phyloP scores from a whole-genome alignment of 2,113 vertebrate genomes.

The Chrysochloris asiatica region DNA sequence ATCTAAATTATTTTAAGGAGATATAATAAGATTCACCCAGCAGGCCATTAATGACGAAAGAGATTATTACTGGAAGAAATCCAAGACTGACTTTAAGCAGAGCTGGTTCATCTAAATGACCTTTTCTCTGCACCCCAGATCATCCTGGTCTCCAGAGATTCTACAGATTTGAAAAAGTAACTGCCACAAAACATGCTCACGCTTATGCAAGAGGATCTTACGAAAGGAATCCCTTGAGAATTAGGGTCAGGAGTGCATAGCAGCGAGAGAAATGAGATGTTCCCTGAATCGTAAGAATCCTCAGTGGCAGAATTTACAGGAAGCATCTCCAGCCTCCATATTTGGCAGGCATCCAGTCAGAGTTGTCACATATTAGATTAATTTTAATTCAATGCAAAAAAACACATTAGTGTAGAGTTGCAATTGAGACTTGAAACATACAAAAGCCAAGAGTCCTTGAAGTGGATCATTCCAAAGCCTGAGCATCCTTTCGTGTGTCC shows the following conservation, averaged over 20 bases:
- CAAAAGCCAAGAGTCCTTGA: slow-evolving; percentile 77
- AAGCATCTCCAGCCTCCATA: slow-evolving; percentile 73
- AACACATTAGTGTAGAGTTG: slow-evolving; percentile 76
- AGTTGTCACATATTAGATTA: slow-evolving; percentile 83
- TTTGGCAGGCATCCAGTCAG: slow-evolving; percentile 78
- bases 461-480: slow-evolving; percentile 71
- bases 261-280: slow-evolving; percentile 78
- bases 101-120: slow-evolving; percentile 74
- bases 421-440: slow-evolving; percentile 78
- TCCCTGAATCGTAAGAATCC: slow-evolving; percentile 79
- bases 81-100: slow-evolving; percentile 77
- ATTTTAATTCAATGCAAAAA: slow-evolving; percentile 81
- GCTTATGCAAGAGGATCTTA: slow-evolving; percentile 68
- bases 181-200: slow-evolving; percentile 62
- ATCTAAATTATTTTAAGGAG: slow-evolving; percentile 83
- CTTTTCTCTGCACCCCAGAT: slow-evolving; percentile 65
- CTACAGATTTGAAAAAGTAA: slow-evolving; percentile 72
- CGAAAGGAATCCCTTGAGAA: slow-evolving; percentile 68
- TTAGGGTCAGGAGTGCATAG: slow-evolving; percentile 70
- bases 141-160: slow-evolving; percentile 69
- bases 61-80: slow-evolving; percentile 80
- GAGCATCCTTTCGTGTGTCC: slow-evolving; percentile 68
- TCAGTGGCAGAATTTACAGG: slow-evolving; percentile 79
- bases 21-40: slow-evolving; percentile 82
- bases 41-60: slow-evolving; percentile 80